These are phyloP conservation scores for Calliphora vicina DNA, from an alignment of 1,140 invertebrate species.

Conservation along the genomic window DNA sequence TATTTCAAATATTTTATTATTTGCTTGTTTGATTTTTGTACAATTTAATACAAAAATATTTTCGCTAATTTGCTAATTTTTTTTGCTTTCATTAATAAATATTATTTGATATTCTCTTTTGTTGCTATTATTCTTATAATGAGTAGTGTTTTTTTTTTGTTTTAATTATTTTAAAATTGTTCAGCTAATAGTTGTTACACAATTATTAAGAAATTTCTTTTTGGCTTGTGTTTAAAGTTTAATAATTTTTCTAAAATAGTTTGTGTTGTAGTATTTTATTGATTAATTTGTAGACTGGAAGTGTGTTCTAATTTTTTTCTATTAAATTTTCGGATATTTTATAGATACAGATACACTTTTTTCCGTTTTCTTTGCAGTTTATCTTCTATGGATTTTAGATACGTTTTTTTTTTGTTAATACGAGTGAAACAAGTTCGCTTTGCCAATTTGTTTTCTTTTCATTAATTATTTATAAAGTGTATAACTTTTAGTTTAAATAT, in stretches of 20 bases:
- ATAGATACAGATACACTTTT: conserved; percentile 13
- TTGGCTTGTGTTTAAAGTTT: neutral
- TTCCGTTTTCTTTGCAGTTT: conserved; percentile 1
- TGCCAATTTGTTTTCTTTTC: neutral
- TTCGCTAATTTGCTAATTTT: neutral
- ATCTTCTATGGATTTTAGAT: neutral
- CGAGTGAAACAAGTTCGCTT: neutral
- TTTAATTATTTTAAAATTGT: neutral
- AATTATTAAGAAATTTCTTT: neutral
- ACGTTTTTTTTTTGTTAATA: neutral
- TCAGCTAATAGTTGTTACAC: neutral
- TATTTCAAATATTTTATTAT: too few relatives aligned
- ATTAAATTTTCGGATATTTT: conserved; percentile 3
- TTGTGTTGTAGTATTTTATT: neutral
- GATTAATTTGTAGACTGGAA: neutral
- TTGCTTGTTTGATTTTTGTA: neutral
- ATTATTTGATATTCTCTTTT: neutral
- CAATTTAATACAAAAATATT: neutral
- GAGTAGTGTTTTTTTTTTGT: conserved; percentile 1
- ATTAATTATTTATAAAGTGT: neutral
- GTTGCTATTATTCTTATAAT: neutral
- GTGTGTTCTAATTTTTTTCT: conserved; percentile 11
- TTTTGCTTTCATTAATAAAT: neutral
- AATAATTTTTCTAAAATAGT: neutral
- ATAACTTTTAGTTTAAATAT: neutral